Evolutionary conservation across 2,888 invertebrate species (phyloP).

Genomic region (Polydrusus tereticollis): DNA sequence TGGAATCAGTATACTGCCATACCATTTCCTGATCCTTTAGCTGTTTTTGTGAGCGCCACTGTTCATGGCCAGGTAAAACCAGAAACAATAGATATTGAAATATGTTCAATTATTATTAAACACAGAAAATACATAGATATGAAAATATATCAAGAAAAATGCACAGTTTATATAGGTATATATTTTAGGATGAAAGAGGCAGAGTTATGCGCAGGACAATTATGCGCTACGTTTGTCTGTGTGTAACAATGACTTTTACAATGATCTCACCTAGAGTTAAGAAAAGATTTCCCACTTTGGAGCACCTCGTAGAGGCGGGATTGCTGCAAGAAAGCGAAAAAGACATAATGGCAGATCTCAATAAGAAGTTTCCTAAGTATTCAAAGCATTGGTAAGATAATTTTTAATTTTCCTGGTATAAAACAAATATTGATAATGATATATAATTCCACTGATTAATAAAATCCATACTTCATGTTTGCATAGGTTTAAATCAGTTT

Average conservation of each 20-base stretch:
- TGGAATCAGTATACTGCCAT: constrained; percentile 88
- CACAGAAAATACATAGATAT: too few relatives aligned
- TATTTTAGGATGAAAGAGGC: constrained; percentile 80
- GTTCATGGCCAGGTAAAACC: constrained; percentile 81
- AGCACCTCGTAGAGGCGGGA: constrained; percentile 88
- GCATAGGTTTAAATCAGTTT: not conserved
- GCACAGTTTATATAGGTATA: too few relatives aligned
- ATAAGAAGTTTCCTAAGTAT: constrained; percentile 85
- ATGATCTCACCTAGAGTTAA: constrained; percentile 91
- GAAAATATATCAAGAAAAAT: too few relatives aligned
- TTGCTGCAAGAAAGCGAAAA: constrained; percentile 86
- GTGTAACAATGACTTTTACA: constrained; percentile 88
- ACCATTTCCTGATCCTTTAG: constrained; percentile 89
- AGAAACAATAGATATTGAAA: not conserved
- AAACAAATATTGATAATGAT: too few relatives aligned
- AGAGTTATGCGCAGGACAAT: constrained; percentile 86
- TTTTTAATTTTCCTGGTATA: not conserved
- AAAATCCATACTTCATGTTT: not conserved
- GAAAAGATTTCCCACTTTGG: constrained; percentile 87
- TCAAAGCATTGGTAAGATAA: constrained; percentile 83
- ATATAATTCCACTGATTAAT: too few relatives aligned
- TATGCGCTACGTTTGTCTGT: constrained; percentile 86
- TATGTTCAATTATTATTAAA: not conserved
- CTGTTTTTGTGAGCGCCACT: constrained; percentile 88
- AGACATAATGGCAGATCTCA: constrained; percentile 81